Conservation (phyloP, 2,888 invertebrate species). For the Rapana venosa region DNA sequence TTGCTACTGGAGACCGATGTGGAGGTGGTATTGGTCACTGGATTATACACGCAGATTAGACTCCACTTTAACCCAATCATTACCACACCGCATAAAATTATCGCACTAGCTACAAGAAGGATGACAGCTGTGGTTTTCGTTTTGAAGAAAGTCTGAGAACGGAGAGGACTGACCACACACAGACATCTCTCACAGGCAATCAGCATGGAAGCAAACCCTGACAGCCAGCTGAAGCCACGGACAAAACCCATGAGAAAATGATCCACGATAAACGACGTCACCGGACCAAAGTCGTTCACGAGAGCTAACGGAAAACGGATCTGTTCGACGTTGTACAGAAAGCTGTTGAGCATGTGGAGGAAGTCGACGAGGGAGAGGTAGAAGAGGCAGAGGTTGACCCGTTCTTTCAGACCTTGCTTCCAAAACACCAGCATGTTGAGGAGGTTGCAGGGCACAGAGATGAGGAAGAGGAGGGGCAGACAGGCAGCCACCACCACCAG, state of each 20-base stretch:
- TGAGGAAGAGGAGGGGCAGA: conserved; percentile 1
- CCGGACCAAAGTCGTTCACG: neutral
- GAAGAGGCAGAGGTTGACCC: conserved; percentile 30
- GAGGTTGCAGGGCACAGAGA: conserved; percentile 6
- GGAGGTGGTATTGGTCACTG: neutral
- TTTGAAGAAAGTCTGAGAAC: neutral
- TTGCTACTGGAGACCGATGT: neutral
- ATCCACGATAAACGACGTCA: neutral
- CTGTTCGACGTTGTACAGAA: neutral
- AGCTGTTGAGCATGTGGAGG: neutral
- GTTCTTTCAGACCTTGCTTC: conserved; percentile 11
- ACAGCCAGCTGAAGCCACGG: neutral
- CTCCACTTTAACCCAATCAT: neutral
- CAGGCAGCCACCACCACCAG: neutral
- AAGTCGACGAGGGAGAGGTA: neutral
- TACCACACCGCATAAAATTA: neutral
- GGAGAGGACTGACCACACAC: conserved; percentile 25
- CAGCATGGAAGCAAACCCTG: neutral
- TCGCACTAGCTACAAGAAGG: neutral
- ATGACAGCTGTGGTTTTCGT: neutral
- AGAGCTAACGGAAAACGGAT: neutral
- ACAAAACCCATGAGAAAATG: neutral
- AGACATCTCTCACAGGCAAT: conserved; percentile 1
- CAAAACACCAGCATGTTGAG: conserved; percentile 11
- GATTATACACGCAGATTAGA: neutral